Base-by-base conservation (phyloP, 1,140 invertebrate species). In the Ceratina calcarata region DNA sequence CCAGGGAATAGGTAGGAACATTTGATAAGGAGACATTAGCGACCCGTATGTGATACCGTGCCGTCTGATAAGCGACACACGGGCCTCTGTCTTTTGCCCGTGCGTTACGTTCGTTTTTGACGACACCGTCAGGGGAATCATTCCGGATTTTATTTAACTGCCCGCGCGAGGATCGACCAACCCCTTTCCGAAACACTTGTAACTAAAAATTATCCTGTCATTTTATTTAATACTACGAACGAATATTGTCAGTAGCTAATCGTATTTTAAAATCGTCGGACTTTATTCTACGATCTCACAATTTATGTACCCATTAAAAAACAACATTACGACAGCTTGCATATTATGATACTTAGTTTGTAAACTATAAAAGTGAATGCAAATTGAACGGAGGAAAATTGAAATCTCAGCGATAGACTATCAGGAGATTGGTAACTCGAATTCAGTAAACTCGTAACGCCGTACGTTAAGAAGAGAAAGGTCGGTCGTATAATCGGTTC, bases 21-120 rank as follows among this genome's bases (percentile, higher is more conserved):
- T 83, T 89, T 90, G 92, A 93, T 93, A 92, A 93, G 89, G 89
- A 91, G 90, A 92, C 92, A 92, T 92, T 93, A 93, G 91, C 91
- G 91, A 91, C 92, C 92, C 92, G 92, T 92, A 93, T 93, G 91
- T 85, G 92, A 93, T 93, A 92, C 84, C 86, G 83, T 81, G 86
- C 73, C 81, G 77, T 62, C 82, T 83, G 87, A 88, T 91, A 91
- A 92, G 89, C 87, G 89, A 86, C 86, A 84, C 83, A 78, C 83
- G 71, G 79, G 72, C 81, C 86, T 85, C 86, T 79, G 81, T 83
- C 82, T 86, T 65, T 87, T 79, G 76, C 72, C 82, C 82, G 75
- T 82, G 81, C 82, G 85, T 83, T 85, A 10, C 69, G 81, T 71
- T 69, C 73, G 85, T 86, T 86, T 86, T 86, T 86, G 78, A 86